Evolutionary conservation across 2,113 vertebrate species (phyloP), one percentile per base, ranked within the genome.

Genomic region (Oriolus oriolus): DNA sequence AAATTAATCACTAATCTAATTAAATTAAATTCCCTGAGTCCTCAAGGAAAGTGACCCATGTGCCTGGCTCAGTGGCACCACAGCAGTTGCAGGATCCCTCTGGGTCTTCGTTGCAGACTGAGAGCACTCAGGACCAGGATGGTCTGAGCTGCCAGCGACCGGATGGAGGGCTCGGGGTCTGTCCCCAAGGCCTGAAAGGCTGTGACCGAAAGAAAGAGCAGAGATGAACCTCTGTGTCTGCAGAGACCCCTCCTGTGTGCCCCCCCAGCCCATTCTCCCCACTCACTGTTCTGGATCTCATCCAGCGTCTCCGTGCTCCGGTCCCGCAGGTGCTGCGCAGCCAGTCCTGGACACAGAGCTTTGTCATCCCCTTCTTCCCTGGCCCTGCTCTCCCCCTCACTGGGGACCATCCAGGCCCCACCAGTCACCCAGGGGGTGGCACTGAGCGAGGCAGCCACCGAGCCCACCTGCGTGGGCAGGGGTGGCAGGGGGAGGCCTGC

Each of bases 261-360:
- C 9, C 21, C 30, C 33, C 57, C 27, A 35, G 39, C 26, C 47
- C 21, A 14, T 39, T 45, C 33, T 45, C 18, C 39, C 18, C 49
- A 31, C 39, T 39, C 49, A 17, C 33, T 2, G 3, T 39, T 39
- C 14, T 45, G 22, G 39, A 45, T 33, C 28, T 73, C 21, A 9
- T 63, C 9, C 21, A 37, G 33, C 3, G 10, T 52, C 27, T 44
- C 56, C 1, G 0, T 41, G 47, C 21, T 61, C 26, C 0, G 4
- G 26, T 53, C 33, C 33, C 1, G 2, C 33, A 63, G 68, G 33
- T 45, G 17, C 31, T 14, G 9, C 3, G 2, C 0, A 2, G 56
- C 33, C 81, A 71, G 31, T 18, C 37, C 45, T 61, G 56, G 37
- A 27, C 53, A 57, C 13, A 81, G n/a, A 57, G 28, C 33, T 60